Evolutionary conservation across 2,888 invertebrate genomes (phyloP).

Genomic region (Rhorus exstirpatorius): DNA sequence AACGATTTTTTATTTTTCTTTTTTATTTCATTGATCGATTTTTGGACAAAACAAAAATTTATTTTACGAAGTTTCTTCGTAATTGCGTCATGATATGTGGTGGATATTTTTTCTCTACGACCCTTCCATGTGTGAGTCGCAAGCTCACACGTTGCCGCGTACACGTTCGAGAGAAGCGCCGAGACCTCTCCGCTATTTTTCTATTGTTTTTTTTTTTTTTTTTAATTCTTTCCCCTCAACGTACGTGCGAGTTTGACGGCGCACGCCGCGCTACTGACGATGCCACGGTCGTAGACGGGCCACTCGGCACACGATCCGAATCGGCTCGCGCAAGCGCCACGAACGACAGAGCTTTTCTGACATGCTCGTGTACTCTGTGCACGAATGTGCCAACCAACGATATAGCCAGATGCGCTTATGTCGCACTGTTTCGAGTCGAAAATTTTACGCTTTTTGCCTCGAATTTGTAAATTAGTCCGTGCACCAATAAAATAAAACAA

Average conservation of each 20-base stretch:
- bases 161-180: conserved; percentile 38
- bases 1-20: neutral
- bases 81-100: conserved; percentile 11
- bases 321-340: conserved; percentile 76
- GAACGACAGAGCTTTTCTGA: conserved; percentile 62
- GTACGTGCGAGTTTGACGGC: conserved; percentile 84
- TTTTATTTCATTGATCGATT: neutral
- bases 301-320: conserved; percentile 76
- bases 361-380: conserved; percentile 17
- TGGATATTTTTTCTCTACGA: conserved; percentile 16
- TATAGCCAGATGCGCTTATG: conserved; percentile 14
- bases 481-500: neutral
- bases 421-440: neutral
- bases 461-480: neutral
- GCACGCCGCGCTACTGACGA: conserved; percentile 85
- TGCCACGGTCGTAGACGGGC: conserved; percentile 74
- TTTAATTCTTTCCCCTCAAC: conserved; percentile 62
- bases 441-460: neutral
- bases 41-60: neutral
- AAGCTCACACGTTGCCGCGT: conserved; percentile 47
- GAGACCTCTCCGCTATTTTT: conserved; percentile 14
- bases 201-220: no score
- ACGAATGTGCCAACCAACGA: conserved; percentile 8
- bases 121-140: conserved; percentile 37
- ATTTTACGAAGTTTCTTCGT: neutral